These are phyloP conservation scores for Lycodopsis pacificus DNA, from an alignment of 2,797 vertebrate genomes.

Conservation along the genomic window DNA sequence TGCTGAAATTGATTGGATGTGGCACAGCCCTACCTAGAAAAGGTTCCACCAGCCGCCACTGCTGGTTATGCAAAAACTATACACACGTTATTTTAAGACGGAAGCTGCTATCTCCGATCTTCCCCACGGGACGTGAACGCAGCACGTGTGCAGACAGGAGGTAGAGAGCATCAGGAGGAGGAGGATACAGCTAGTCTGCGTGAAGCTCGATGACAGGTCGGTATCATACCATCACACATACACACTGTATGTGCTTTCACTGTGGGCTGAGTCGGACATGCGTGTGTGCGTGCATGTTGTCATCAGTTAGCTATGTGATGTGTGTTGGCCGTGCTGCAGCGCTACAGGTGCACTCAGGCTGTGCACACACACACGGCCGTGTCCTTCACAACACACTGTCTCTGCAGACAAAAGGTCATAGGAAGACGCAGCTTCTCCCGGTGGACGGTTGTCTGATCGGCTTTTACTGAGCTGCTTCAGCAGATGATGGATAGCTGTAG, in stretches of 20 bases:
- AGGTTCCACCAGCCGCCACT: too few species aligned
- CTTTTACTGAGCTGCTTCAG: neutral
- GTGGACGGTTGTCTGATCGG: neutral
- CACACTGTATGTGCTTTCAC: neutral
- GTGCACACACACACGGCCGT: conserved; percentile 1
- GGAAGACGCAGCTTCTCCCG: neutral
- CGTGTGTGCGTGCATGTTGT: neutral
- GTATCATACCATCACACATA: neutral
- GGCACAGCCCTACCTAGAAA: too few species aligned
- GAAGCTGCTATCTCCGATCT: neutral
- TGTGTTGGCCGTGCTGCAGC: conserved; percentile 11
- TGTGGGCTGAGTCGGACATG: neutral
- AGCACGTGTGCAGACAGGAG: conserved; percentile 10
- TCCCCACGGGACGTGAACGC: conserved; percentile 15
- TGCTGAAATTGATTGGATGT: too few species aligned
- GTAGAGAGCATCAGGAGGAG: conserved; percentile 23
- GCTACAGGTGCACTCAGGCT: conserved; percentile 55
- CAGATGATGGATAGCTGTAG: neutral
- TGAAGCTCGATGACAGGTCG: conserved; percentile 31
- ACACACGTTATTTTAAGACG: neutral
- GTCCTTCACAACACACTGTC: conserved; percentile 42
- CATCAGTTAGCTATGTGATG: neutral
- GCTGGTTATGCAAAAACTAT: neutral
- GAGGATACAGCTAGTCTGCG: conserved; percentile 22
- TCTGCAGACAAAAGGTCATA: conserved; percentile 31